A percentile compares a stretch with the other conserved stretches of the same genome.
These are phyloP conservation scores for Dichetophora obliterata DNA, from an alignment of 2,888 invertebrate species.

Conservation along the genomic window DNA sequence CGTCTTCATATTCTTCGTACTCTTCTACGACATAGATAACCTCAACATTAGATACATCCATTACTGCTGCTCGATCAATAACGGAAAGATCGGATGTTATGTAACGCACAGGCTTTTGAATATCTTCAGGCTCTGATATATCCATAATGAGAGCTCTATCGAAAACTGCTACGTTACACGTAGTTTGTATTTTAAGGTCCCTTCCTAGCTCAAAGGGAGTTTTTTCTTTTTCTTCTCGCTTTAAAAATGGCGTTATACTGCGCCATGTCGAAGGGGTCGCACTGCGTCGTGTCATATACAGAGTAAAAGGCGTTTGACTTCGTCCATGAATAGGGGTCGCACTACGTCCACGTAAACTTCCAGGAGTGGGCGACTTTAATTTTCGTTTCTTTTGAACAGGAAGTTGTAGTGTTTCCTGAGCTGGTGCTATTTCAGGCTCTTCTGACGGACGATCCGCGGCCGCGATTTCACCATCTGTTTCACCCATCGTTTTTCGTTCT, in stretches of 20 bases:
- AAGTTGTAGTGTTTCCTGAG: conserved; percentile 64
- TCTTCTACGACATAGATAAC: conserved; percentile 70
- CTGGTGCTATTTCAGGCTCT: conserved; percentile 64
- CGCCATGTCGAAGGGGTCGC: conserved; percentile 69
- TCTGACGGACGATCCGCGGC: conserved; percentile 60
- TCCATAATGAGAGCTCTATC: conserved; percentile 69
- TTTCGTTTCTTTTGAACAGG: conserved; percentile 66
- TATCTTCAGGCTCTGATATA: conserved; percentile 66
- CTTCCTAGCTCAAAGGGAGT: conserved; percentile 69
- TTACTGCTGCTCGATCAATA: conserved; percentile 70
- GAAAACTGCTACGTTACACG: conserved; percentile 68
- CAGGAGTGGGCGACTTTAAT: conserved; percentile 68
- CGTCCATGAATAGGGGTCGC: conserved; percentile 69
- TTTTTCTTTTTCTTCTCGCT: conserved; percentile 69
- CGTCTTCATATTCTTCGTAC: conserved; percentile 66
- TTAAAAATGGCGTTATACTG: conserved; percentile 69
- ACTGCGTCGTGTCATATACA: conserved; percentile 68
- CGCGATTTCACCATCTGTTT: conserved; percentile 67
- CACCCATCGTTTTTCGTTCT: conserved; percentile 62
- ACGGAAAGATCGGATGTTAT: conserved; percentile 70
- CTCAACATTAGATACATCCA: conserved; percentile 70
- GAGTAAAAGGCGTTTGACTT: conserved; percentile 67
- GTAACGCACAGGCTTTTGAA: conserved; percentile 68
- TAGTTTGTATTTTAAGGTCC: conserved; percentile 65
- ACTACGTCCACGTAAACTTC: conserved; percentile 67